Base-by-base conservation (phyloP, 2,797 vertebrate species). In the Scleropages formosus region DNA sequence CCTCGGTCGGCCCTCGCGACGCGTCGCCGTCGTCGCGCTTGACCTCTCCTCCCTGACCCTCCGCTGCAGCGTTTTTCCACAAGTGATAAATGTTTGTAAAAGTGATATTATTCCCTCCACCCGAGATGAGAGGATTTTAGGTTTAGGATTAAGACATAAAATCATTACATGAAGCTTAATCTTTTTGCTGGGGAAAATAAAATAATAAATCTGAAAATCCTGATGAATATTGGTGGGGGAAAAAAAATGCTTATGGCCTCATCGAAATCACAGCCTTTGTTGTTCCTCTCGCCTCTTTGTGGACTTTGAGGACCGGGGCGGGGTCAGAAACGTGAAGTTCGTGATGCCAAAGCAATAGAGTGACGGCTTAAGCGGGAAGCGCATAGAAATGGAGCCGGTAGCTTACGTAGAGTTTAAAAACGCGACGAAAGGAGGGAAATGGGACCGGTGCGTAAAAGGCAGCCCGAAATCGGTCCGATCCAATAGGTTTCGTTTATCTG, bases 401-500 rank as follows among this genome's bases (percentile, higher is more conserved):
- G 12, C 15, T 9, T 26, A 49, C 49, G 16, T n/a, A 27, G 9
- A 12, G 1, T 10, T 27, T 13, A 72, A 26, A 47, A 47, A 24
- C 1, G 20, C 22, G 2, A 62, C 61, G 20, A 39, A 15, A 22
- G 26, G 59, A n/a, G 26, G 27, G 11, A 22, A 18, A 18, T n/a
- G 16, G 1, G 74, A 39, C 58, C 22, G 39, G 11, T 49, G 51
- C 78, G 65, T 77, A 81, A 84, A 85, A 83, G 84, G 84, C 87
- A 88, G 90, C 86, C 87, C 88, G 88, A 91, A 91, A 90, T 91
- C 85, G 84, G 86, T 85, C 88, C 87, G 89, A 91, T 93, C 91
- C 89, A 89, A 88, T 91, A 89, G 90, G 92, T 91, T 91, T 84
- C 89, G 90, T 91, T 90, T 89, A 87, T 91, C 91, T 91, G 91